Percentiles rank a stretch among this genome's conserved stretches.
These are phyloP conservation scores for Cantharis flavilabris DNA, from an alignment of 2,888 invertebrate genomes.

Conservation along the genomic window DNA sequence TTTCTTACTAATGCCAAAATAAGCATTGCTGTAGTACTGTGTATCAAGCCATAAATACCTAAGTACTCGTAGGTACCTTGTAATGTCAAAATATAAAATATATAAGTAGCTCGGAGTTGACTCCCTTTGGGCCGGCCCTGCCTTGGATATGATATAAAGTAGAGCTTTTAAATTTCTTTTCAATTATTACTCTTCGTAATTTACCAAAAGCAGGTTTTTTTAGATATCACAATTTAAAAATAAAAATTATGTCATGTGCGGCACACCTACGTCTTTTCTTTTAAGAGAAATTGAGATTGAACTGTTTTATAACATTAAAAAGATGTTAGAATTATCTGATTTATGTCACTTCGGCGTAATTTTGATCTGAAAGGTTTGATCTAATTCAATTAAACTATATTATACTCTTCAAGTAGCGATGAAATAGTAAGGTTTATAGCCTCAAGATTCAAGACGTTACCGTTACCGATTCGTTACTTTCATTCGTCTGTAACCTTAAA, in stretches of 20 bases:
- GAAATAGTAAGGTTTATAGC: not conserved
- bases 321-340: not conserved
- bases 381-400: not conserved
- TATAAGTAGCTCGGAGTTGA: too few relatives aligned
- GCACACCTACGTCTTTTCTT: not conserved
- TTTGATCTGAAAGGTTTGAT: not conserved
- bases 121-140: not conserved
- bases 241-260: not conserved
- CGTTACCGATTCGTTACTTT: not conserved
- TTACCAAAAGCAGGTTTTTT: not conserved
- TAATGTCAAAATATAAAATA: too few relatives aligned
- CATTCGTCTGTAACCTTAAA: not conserved
- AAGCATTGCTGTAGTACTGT: too few relatives aligned
- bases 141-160: not conserved
- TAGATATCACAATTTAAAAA: not conserved
- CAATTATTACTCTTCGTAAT: not conserved
- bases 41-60: too few relatives aligned
- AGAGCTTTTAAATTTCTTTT: not conserved
- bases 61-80: too few relatives aligned
- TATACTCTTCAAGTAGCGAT: not conserved
- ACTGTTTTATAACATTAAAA: not conserved
- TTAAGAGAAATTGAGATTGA: not conserved
- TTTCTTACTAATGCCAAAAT: too few relatives aligned
- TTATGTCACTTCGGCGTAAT: not conserved
- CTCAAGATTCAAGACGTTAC: not conserved